Percentiles rank a stretch among this genome's conserved stretches.
These are phyloP conservation scores for Hyposmocoma kahamanoa DNA, from an alignment of 1,140 invertebrate species.

Conservation along the genomic window DNA sequence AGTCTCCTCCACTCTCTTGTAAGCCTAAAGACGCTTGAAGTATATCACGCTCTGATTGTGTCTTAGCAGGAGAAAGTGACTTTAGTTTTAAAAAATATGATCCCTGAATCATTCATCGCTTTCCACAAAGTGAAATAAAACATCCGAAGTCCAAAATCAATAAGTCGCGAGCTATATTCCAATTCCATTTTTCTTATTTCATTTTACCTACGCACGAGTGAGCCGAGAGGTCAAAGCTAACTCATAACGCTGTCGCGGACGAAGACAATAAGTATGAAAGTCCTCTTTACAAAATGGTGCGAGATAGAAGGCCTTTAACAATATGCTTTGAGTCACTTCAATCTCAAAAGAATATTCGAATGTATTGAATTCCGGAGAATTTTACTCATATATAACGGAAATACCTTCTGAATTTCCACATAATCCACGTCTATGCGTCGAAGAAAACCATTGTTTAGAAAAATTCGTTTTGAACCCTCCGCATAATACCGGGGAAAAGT, in stretches of 20 bases:
- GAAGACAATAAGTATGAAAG: conserved; percentile 41
- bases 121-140: neutral
- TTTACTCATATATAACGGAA: conserved; percentile 37
- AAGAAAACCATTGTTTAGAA: conserved; percentile 31
- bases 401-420: conserved; percentile 39
- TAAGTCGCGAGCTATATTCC: neutral
- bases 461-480: conserved; percentile 10
- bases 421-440: conserved; percentile 24
- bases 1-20: too few species aligned
- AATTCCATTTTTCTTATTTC: neutral
- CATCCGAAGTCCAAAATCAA: too few species aligned
- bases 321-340: conserved; percentile 61
- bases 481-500: neutral
- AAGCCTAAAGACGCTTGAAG: too few species aligned
- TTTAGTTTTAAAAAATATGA: too few species aligned
- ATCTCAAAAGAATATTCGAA: conserved; percentile 61
- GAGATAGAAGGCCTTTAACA: conserved; percentile 47
- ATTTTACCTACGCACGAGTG: neutral
- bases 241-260: conserved; percentile 18
- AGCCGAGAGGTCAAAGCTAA: neutral
- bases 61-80: too few species aligned
- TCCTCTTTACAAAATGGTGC: conserved; percentile 44
- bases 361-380: conserved; percentile 51
- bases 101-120: neutral
- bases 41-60: too few species aligned